Percentiles rank a stretch among this genome's conserved stretches.
Evolutionary conservation across 2,113 vertebrate species (phyloP).

Genomic region (Pyxicephalus adspersus): DNA sequence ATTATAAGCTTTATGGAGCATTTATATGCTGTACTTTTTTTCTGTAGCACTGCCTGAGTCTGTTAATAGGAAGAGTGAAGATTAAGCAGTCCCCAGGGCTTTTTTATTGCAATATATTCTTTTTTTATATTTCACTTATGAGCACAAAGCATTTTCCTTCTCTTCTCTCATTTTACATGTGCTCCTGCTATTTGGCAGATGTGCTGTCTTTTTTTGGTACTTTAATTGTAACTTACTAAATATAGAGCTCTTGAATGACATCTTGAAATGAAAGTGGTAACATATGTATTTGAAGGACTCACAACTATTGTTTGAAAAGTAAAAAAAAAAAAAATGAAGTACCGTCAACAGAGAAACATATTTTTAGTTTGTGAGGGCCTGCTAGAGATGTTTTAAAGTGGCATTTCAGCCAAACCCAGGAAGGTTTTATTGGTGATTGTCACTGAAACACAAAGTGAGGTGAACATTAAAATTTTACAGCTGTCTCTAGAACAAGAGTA

Average conservation of each 20-base stretch:
- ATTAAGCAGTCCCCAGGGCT: neutral
- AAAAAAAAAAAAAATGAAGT: neutral
- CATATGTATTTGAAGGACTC: conserved; percentile 16
- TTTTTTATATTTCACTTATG: conserved; percentile 15
- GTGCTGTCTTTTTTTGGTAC: conserved; percentile 5
- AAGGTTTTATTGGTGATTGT: too few relatives aligned
- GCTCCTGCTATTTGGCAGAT: conserved; percentile 34
- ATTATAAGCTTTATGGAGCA: neutral
- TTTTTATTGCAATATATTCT: neutral
- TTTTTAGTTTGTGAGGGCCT: neutral
- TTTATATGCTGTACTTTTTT: neutral
- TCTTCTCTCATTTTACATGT: conserved; percentile 7
- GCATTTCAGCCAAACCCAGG: too few relatives aligned
- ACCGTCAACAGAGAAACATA: conserved; percentile 1
- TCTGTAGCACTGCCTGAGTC: neutral
- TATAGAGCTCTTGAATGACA: conserved; percentile 43
- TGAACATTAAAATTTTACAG: too few relatives aligned
- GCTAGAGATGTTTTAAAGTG: neutral
- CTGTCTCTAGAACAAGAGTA: too few relatives aligned
- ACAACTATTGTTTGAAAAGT: conserved; percentile 28
- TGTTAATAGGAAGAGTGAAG: neutral
- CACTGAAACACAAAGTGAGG: too few relatives aligned
- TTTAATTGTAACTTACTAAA: conserved; percentile 40
- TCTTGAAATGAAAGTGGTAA: conserved; percentile 20
- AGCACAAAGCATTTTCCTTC: conserved; percentile 22